Base-by-base conservation (phyloP, 2,797 vertebrate genomes). In the Epinephelus coioides region DNA sequence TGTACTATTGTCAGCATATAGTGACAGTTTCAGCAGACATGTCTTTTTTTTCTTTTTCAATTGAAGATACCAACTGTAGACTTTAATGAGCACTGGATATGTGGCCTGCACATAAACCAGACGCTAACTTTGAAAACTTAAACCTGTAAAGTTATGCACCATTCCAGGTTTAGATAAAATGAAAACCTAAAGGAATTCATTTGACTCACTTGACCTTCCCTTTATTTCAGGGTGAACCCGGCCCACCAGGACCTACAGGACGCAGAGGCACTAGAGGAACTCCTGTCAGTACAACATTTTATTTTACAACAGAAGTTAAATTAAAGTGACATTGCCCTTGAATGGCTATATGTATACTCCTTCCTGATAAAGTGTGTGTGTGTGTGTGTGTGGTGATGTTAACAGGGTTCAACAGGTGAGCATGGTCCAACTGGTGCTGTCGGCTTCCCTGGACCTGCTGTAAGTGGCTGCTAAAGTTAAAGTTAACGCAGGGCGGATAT, bases 401-500 rank as follows among this genome's bases (percentile, higher is more conserved):
- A 78, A 69, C 83, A 99, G 98, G 98, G 98, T 19, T 97, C 98
- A 65, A 92, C 94, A 81, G 98, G 98, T 87, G 97, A 98, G 62
- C 91, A 93, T 72, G 98, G 98, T 74, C 96, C 98, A 18, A 97
- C 93, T 73, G 98, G 98, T 0, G 90, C 97, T 84, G 97, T 92
- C 83, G 98, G 98, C 53, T 99, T 99, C 93, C 94, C 96, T 90
- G 98, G 98, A 81, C 64, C 97, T 54, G 88, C 96, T 90, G 98
- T 99, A 96, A 90, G 96, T 93, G 18, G 21, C 2, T 19, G 0
- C 38, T 25, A 8, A 51, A 23, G 34, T 27, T 27, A 34, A 6
- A 7, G 34, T 34, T 34, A 34, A 8, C 8, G 30, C 34, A n/a
- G 8, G 2, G 18, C 50, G 17, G 19, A 21, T 2, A 47, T 19